Evolutionary conservation across 2,888 invertebrate genomes (phyloP), one percentile per base, ranked within the genome.

Genomic region (Candidula unifasciata): DNA sequence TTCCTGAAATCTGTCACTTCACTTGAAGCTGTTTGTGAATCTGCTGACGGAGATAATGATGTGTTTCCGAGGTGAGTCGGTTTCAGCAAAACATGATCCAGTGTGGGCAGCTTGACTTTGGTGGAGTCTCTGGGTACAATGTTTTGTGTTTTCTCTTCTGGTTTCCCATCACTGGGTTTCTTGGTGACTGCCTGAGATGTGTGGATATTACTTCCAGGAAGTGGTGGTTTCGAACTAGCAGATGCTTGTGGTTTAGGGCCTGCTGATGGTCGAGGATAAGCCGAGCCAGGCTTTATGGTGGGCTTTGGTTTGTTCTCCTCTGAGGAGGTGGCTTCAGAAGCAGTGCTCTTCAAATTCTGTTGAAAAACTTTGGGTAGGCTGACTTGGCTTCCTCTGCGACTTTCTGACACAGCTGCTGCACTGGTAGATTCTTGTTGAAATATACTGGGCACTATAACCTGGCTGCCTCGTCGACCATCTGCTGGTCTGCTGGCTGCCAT

Each of bases 291-390:
- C 33, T 81, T 73, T n/a, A 18, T 18, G 18, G 44, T 10, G 52
- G 80, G 80, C n/a, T 73, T 81, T 33, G 81, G 81, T 57, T 60
- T 81, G 27, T 66, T 66, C 2, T 66, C 78, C 24, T n/a, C 21
- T n/a, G 33, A 35, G 16, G 77, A 60, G 33, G 33, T 66, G 64
- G 18, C 30, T 35, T 64, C 37, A 60, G 64, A 60, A 44, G 21
- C 0, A 2, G 37, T 37, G 35, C 3, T 79, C 18, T 79, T 66
- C 18, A 27, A 44, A 44, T 27, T 35, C 10, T 37, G n/a, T n/a
- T 80, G 35, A 27, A 80, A 80, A 30, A 68, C 68, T 44, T 80
- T 37, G 27, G 79, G 68, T 1, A 66, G 68, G 68, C 37, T 66
- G 30, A 77, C 77, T n/a, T 66, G 66, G 27, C 66, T 66, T 8